A percentile compares a stretch with the other conserved stretches of the same genome.
Conservation (phyloP, 2,888 invertebrate species). For the Lasiommata megera region DNA sequence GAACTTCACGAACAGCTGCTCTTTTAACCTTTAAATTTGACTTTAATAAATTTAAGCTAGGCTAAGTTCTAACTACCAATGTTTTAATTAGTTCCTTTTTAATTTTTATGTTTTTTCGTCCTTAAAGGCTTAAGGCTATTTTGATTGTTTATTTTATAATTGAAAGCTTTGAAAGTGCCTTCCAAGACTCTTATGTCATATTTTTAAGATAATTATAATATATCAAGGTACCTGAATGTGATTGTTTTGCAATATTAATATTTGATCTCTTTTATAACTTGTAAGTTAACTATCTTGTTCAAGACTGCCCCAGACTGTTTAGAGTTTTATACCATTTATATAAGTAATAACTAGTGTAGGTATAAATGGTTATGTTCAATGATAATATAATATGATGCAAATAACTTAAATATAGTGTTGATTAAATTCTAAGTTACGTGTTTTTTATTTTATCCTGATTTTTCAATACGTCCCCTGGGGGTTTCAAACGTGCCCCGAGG, state of each 20-base stretch:
- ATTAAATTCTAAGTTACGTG: too few species aligned
- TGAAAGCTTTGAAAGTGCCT: conserved; percentile 6
- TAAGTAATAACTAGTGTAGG: not conserved
- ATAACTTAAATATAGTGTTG: too few species aligned
- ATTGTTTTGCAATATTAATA: too few species aligned
- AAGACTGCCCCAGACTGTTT: conserved; percentile 1
- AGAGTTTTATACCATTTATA: not conserved
- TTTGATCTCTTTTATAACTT: too few species aligned
- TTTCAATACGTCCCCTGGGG: too few species aligned
- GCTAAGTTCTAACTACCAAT: too few species aligned
- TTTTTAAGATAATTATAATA: too few species aligned
- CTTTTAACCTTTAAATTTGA: conserved; percentile 16
- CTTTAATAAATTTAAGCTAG: conserved; percentile 1
- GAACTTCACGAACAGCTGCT: conserved; percentile 15
- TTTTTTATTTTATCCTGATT: too few species aligned
- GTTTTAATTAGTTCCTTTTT: not conserved
- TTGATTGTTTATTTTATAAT: conserved; percentile 11
- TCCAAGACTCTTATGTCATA: conserved; percentile 1
- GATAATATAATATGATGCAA: too few species aligned
- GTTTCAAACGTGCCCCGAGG: too few species aligned
- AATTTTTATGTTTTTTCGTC: conserved; percentile 8
- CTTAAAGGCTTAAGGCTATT: conserved; percentile 8
- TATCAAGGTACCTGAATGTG: too few species aligned
- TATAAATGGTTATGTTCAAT: too few species aligned
- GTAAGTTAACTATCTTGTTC: not conserved